Percentiles rank a stretch among this genome's conserved stretches.
phyloP scores from a whole-genome alignment of 2,113 vertebrate genomes.

The Acrocephalus arundinaceus region DNA sequence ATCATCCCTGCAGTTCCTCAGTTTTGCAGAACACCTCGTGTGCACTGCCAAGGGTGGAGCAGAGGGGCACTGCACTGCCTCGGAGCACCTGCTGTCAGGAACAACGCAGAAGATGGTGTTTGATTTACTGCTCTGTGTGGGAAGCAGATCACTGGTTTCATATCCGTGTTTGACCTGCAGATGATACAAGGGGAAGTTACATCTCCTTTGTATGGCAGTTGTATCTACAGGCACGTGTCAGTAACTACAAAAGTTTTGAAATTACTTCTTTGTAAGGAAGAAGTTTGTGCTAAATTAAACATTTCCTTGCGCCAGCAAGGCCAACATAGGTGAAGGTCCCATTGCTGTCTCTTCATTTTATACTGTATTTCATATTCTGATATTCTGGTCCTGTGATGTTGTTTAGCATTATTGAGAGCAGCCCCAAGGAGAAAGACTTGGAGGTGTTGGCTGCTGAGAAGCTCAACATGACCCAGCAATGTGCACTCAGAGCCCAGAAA shows the following conservation, averaged over 20 bases:
- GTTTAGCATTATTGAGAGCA: background rate
- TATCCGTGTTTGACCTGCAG: background rate
- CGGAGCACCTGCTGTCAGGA: background rate
- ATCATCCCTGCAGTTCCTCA: background rate
- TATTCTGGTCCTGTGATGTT: background rate
- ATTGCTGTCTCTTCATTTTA: background rate
- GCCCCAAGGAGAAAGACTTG: background rate
- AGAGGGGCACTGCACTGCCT: background rate
- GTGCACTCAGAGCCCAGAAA: rapidly evolving
- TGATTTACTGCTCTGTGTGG: background rate
- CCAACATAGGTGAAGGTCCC: background rate
- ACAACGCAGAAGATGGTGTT: background rate
- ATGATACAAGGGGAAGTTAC: background rate
- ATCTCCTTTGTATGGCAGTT: background rate
- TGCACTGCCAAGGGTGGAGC: background rate
- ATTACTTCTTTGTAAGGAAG: background rate
- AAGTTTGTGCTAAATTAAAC: background rate
- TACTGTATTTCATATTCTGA: background rate
- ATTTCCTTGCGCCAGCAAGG: background rate
- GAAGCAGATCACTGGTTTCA: rapidly evolving
- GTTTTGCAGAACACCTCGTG: background rate
- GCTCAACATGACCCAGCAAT: too few species aligned
- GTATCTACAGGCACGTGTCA: background rate
- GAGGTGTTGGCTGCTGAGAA: background rate
- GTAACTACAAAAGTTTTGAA: background rate